These are phyloP conservation scores for Drosophila rhopaloa DNA, from an alignment of 1,140 invertebrate genomes.

Conservation along the genomic window DNA sequence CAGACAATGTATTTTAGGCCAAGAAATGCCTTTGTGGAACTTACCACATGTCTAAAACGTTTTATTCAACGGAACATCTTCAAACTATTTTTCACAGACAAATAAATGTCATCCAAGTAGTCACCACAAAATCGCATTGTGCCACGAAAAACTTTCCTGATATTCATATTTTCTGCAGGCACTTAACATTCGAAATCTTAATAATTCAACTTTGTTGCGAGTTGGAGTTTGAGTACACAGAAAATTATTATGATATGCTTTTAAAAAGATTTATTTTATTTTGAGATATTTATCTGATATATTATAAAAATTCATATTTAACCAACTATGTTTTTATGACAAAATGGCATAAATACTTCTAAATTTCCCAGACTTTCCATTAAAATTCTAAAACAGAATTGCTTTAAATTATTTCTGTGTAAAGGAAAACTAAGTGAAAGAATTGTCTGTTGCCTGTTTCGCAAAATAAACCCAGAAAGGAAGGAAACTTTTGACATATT, in stretches of 20 bases:
- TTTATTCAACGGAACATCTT: constrained; percentile 2
- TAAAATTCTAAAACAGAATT: not conserved
- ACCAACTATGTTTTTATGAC: too few species aligned
- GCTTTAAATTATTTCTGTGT: not conserved
- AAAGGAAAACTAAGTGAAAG: constrained; percentile 11
- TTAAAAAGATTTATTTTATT: too few species aligned
- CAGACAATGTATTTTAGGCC: constrained; percentile 7
- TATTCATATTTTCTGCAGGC: constrained; percentile 13
- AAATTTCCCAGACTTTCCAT: not conserved
- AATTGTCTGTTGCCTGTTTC: constrained; percentile 17
- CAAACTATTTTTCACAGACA: constrained; percentile 12
- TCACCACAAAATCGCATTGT: constrained; percentile 10
- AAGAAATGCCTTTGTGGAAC: constrained; percentile 3
- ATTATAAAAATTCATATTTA: too few species aligned
- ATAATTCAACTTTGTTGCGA: constrained; percentile 22
- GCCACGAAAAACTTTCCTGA: constrained; percentile 14
- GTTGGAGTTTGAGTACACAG: constrained; percentile 7
- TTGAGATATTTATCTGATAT: too few species aligned
- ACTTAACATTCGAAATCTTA: constrained; percentile 36
- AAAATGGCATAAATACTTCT: not conserved
- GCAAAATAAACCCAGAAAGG: constrained; percentile 2
- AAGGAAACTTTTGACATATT: constrained; percentile 56
- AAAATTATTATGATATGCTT: not conserved
- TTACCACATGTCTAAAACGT: constrained; percentile 1
- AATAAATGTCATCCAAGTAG: constrained; percentile 22